These are phyloP conservation scores for Melieria omissa DNA, from an alignment of 2,888 invertebrate species.

Conservation along the genomic window DNA sequence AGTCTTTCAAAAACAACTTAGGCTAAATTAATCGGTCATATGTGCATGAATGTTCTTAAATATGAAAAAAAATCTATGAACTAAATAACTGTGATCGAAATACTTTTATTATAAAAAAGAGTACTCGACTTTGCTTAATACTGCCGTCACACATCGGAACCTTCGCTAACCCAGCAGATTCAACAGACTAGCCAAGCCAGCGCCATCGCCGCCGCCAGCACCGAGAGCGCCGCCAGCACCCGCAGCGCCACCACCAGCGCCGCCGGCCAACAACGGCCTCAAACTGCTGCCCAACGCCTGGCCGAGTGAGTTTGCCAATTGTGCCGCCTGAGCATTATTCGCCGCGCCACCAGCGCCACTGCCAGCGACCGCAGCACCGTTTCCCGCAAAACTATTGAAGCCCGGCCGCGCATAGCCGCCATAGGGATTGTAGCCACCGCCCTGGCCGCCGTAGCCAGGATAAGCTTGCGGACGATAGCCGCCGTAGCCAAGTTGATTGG, in stretches of 20 bases:
- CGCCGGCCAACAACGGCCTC: slow-evolving; percentile 52
- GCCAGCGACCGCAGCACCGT: slow-evolving; percentile 14
- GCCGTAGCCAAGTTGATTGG: slow-evolving; percentile 36
- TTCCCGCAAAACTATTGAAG: slow-evolving; percentile 23
- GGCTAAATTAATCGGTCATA: too few species aligned
- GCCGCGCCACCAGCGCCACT: slow-evolving; percentile 32
- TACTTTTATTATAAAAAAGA: too few species aligned
- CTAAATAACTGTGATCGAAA: too few species aligned
- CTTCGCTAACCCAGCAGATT: slow-evolving; percentile 46
- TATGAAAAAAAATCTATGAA: too few species aligned
- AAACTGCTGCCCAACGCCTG: slow-evolving; percentile 57
- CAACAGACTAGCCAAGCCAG: slow-evolving; percentile 43
- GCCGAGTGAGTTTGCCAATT: slow-evolving; percentile 55
- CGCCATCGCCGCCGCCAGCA: slow-evolving; percentile 38
- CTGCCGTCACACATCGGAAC: too few species aligned
- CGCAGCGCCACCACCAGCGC: slow-evolving; percentile 45
- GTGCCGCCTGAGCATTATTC: slow-evolving; percentile 49
- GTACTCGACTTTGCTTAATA: too few species aligned
- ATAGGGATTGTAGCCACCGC: slow-evolving; percentile 15
- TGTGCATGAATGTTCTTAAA: too few species aligned
- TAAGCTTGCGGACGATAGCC: slow-evolving; percentile 9
- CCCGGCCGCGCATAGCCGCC: slow-evolving; percentile 49
- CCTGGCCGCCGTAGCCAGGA: neutral
- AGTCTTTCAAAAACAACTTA: too few species aligned
- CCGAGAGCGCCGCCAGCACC: slow-evolving; percentile 46